Conservation (phyloP, 2,797 vertebrate genomes). For the Avahi laniger region DNA sequence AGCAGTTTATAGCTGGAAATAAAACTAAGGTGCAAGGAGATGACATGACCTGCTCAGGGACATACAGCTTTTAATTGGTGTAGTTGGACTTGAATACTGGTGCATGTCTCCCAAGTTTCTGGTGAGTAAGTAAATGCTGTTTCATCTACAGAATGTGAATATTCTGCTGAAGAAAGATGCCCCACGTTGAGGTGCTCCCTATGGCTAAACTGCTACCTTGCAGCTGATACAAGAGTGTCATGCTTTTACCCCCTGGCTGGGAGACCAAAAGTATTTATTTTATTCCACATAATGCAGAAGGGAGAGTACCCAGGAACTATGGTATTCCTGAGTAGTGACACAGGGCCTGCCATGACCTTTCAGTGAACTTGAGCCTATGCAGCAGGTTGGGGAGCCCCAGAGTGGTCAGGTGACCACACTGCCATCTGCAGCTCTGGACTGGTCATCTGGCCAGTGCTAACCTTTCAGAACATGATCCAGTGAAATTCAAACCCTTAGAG, state of each 20-base stretch:
- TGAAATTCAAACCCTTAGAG: constrained; percentile 88
- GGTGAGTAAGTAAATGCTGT: not conserved
- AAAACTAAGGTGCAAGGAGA: not conserved
- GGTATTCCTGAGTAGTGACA: constrained; percentile 60
- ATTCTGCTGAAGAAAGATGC: not conserved
- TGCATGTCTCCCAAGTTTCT: not conserved
- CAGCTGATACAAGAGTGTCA: not conserved
- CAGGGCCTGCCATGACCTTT: constrained; percentile 83
- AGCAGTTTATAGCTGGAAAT: not conserved
- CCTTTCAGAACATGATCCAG: constrained; percentile 89
- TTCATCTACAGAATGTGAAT: not conserved
- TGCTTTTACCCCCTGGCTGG: not conserved
- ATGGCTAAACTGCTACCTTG: constrained; percentile 1
- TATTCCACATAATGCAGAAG: not conserved
- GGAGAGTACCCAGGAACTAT: constrained; percentile 24
- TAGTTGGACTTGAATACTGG: not conserved
- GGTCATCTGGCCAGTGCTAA: constrained; percentile 89
- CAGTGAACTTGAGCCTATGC: constrained; percentile 83
- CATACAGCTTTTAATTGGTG: not conserved
- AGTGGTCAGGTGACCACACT: constrained; percentile 84
- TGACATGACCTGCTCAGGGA: not conserved
- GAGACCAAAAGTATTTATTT: constrained; percentile 54
- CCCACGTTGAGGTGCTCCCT: not conserved
- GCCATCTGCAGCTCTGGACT: constrained; percentile 86
- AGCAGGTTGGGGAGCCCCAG: constrained; percentile 86